Evolutionary conservation across 2,797 vertebrate species (phyloP).

Genomic region (Cuniculus paca): DNA sequence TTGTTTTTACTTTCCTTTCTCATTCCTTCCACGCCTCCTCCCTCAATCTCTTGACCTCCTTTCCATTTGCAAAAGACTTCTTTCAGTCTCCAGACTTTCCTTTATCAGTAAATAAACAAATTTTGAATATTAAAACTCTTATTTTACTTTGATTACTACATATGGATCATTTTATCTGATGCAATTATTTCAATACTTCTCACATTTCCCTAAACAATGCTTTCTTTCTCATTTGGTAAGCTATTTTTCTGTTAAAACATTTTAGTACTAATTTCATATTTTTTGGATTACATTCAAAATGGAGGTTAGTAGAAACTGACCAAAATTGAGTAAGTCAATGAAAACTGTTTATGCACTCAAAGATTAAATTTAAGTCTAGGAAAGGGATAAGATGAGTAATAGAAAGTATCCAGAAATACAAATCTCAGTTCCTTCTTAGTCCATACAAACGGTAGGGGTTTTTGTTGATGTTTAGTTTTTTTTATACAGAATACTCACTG

Average conservation of each 20-base stretch:
- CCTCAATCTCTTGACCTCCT: neutral
- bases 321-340: slow-evolving; percentile 24
- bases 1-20: neutral
- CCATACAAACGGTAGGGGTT: neutral
- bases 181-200: neutral
- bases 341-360: neutral
- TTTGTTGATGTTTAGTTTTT: neutral
- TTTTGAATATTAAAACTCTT: neutral
- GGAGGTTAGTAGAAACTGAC: neutral
- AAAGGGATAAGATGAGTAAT: neutral
- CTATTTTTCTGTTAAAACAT: neutral
- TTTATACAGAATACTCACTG: neutral
- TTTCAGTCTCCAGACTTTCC: neutral
- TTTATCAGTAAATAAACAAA: neutral
- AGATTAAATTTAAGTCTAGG: neutral
- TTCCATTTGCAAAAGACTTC: neutral
- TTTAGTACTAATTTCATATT: slow-evolving; percentile 14
- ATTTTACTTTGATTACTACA: neutral
- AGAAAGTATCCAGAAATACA: neutral
- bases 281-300: neutral
- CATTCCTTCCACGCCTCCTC: neutral
- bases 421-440: neutral
- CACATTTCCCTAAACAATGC: neutral
- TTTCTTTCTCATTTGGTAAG: neutral
- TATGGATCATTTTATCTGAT: neutral